These are phyloP conservation scores for Nymphicus hollandicus DNA, from an alignment of 2,113 vertebrate species.

Conservation along the genomic window DNA sequence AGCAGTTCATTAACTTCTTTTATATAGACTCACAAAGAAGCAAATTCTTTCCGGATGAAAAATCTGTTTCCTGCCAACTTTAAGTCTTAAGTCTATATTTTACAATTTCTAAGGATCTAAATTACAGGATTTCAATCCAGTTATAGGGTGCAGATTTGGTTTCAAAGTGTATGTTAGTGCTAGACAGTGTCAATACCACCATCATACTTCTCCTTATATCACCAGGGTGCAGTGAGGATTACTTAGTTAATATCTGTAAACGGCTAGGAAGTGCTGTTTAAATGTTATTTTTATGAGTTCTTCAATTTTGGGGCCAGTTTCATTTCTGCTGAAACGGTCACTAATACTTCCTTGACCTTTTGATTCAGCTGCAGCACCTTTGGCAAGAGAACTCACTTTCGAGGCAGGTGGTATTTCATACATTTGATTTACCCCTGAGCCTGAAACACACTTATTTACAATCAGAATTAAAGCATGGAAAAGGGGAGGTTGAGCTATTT, in stretches of 20 bases:
- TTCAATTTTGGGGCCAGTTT: not conserved
- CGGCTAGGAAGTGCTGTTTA: conserved; percentile 1
- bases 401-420: not conserved
- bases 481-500: not conserved
- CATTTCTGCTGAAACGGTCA: conserved; percentile 13
- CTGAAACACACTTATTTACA: conserved; percentile 15
- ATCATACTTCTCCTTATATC: not conserved
- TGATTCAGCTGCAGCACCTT: conserved; percentile 25
- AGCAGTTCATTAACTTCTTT: not conserved
- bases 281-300: conserved; percentile 27
- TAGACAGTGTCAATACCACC: not conserved
- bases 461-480: not conserved
- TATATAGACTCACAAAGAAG: not conserved
- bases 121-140: not conserved
- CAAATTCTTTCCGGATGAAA: not conserved
- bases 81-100: not conserved
- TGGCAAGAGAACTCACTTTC: not conserved
- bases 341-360: conserved; percentile 53
- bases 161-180: not conserved
- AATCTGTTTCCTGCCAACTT: not conserved
- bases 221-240: not conserved
- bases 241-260: not conserved
- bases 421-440: not conserved
- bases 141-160: not conserved
- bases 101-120: not conserved